Conservation (phyloP, 2,113 vertebrate genomes). For the Sporophila hypoxantha region DNA sequence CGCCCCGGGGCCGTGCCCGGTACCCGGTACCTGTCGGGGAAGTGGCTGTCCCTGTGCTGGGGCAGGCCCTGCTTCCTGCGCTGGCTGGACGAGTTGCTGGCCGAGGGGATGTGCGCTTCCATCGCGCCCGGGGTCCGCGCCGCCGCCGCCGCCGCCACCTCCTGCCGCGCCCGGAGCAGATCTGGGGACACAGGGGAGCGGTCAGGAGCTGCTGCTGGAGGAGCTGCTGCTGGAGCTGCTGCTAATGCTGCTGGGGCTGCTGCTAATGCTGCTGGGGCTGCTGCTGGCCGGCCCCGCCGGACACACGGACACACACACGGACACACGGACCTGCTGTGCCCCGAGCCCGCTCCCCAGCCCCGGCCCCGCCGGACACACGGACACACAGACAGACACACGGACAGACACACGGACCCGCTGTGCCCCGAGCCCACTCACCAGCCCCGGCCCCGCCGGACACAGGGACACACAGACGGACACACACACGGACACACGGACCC, state of each 20-base stretch:
- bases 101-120: conserved; percentile 86
- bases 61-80: conserved; percentile 90
- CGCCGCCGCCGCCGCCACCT: conserved; percentile 77
- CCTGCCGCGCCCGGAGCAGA: conserved; percentile 85
- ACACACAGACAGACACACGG: no score
- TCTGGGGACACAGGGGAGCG: conserved; percentile 64
- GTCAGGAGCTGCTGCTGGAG: neutral
- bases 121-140: conserved; percentile 78
- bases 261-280: no score
- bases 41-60: conserved; percentile 86
- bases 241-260: no score
- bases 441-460: no score
- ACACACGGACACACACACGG: no score
- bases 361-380: no score
- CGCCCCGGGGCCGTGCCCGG: neutral
- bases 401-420: no score
- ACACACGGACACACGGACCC: neutral
- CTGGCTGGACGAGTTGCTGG: conserved; percentile 73
- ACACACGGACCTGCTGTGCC: no score
- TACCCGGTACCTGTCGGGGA: conserved; percentile 85
- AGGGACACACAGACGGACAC: no score
- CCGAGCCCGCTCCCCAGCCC: neutral
- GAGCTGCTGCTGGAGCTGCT: neutral
- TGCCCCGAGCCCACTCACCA: no score
- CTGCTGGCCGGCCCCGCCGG: neutral